Evolutionary conservation across 2,113 vertebrate species (phyloP), one percentile per base, ranked within the genome.

Genomic region (Dromaius novaehollandiae): DNA sequence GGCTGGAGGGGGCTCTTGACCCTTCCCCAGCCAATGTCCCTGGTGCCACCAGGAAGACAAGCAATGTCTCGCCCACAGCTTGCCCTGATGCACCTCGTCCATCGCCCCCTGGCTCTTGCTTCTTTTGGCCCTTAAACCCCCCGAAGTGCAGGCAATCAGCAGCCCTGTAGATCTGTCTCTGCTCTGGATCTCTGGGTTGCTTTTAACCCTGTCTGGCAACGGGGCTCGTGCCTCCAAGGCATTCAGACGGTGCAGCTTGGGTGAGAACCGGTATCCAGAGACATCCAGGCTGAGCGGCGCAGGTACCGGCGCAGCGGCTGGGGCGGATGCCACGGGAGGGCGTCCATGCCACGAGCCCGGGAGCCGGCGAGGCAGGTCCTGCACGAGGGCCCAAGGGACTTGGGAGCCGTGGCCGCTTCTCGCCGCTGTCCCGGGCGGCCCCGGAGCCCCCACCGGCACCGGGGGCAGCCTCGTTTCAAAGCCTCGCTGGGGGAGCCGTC

Each of bases 291-390:
- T 38, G 38, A 38, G 38, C 38, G 38, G 38, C 38, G 38, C 38
- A 38, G 38, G 38, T 8, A 38, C 38, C 38, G 38, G 38, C 38
- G 42, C 42, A 42, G 42, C 42, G 11, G 42, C 42, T 42, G 42
- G 11, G 42, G 42, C 42, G 11, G 42, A 4, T 30, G 79, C 95
- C 96, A 86, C 82, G 40, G 71, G 92, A 90, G 95, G 95, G 96
- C 94, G 90, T 11, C 44, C 86, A 1, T 1, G 89, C 32, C 86
- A 64, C 89, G 2, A 5, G 4, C 0, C 13, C 73, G 48, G 28
- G 3, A 12, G 22, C 46, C 44, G 8, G 48, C 24, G 32, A 85
- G 24, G 2, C 1, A 66, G 19, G 2, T 0, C 34, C 46, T 19
- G 1, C 11, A 6, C 58, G 44, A 90, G 28, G 2, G 1, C 26